Percentiles rank a stretch among this genome's conserved stretches.
phyloP scores from a whole-genome alignment of 2,797 vertebrate species.

The Lindbergichthys nudifrons region DNA sequence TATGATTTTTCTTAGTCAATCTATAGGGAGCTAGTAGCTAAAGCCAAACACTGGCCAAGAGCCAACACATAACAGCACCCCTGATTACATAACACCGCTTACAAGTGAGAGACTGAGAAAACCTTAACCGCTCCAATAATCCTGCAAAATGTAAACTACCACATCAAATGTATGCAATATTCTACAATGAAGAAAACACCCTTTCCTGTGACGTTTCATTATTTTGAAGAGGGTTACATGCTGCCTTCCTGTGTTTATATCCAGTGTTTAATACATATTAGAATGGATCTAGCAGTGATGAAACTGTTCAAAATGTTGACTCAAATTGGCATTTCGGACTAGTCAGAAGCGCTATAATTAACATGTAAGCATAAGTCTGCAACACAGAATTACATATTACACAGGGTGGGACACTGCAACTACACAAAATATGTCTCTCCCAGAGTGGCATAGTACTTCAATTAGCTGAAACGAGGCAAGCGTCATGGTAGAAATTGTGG shows the following conservation, averaged over 20 bases:
- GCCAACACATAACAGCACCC: constrained; percentile 45
- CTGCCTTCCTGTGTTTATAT: constrained; percentile 14
- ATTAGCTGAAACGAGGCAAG: constrained; percentile 2
- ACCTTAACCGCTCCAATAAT: constrained; percentile 16
- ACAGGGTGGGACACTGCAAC: background rate
- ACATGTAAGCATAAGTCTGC: background rate
- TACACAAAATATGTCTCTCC: background rate
- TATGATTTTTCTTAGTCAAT: background rate
- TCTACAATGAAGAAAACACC: background rate
- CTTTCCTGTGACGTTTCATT: background rate
- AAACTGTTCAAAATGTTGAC: background rate
- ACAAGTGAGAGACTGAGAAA: constrained; percentile 11
- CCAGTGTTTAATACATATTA: background rate
- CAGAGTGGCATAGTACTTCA: background rate
- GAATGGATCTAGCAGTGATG: background rate
- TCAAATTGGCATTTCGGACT: background rate
- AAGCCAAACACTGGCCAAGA: constrained; percentile 23
- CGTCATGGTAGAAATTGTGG: background rate
- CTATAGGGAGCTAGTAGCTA: background rate
- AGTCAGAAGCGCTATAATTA: background rate
- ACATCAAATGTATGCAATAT: background rate
- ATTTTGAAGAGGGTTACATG: background rate
- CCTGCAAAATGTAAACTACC: background rate
- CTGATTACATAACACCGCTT: constrained; percentile 49
- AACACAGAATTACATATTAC: background rate